Percentiles rank a stretch among this genome's conserved stretches.
Evolutionary conservation across 2,113 vertebrate species (phyloP).

Genomic region (Lepus timidus): DNA sequence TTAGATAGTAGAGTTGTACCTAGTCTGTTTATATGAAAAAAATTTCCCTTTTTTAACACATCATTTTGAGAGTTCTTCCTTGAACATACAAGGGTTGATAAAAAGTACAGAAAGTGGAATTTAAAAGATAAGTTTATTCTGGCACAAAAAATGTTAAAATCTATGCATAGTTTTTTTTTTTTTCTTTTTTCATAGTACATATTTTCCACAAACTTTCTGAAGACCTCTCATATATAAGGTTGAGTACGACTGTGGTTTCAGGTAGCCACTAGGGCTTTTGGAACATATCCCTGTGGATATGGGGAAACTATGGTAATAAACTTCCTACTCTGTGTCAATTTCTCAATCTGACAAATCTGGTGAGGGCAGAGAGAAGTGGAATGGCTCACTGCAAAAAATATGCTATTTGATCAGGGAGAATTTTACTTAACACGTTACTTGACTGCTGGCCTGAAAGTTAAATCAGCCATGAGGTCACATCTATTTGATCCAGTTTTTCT

Average conservation of each 20-base stretch:
- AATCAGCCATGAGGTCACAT: background rate
- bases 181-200: no score
- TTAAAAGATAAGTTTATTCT: no score
- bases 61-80: constrained; percentile 34
- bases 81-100: background rate
- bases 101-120: no score
- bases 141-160: no score
- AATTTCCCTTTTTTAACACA: background rate
- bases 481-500: background rate
- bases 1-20: background rate
- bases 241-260: background rate
- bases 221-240: background rate
- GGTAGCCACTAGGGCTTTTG: background rate
- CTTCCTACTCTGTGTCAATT: background rate
- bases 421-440: background rate
- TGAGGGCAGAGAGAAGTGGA: background rate
- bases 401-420: background rate
- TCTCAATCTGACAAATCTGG: background rate
- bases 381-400: background rate
- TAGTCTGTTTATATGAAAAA: constrained; percentile 8
- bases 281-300: background rate
- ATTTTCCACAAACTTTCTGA: no score
- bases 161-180: no score
- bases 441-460: constrained; percentile 6
- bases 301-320: background rate